Percentiles rank a stretch among this genome's conserved stretches.
Conservation (phyloP, 2,797 vertebrate species). For the Acrocephalus scirpaceus region DNA sequence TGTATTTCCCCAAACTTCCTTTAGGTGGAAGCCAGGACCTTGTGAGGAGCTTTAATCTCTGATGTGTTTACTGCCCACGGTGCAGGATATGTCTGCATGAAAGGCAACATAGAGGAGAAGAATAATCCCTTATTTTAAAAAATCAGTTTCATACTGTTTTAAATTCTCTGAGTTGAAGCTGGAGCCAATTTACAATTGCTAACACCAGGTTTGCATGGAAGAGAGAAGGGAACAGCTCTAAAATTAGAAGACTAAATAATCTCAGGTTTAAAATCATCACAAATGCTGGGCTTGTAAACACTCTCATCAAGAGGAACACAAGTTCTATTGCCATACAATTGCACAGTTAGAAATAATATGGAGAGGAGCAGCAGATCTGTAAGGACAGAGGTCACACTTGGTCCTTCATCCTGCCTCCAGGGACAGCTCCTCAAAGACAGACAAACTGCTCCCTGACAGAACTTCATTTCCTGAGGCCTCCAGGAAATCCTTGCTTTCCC, state of each 20-base stretch:
- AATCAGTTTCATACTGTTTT: background rate
- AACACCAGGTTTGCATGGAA: background rate
- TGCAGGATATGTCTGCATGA: background rate
- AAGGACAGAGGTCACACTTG: background rate
- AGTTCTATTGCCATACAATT: background rate
- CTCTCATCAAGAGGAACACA: background rate
- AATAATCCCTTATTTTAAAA: background rate
- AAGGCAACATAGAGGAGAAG: background rate
- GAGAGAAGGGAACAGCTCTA: background rate
- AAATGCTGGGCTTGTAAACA: constrained; percentile 22
- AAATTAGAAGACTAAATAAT: constrained; percentile 13
- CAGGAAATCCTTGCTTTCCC: constrained; percentile 75
- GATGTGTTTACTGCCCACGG: background rate
- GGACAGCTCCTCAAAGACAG: constrained; percentile 54
- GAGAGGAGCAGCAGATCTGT: background rate
- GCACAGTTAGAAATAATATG: background rate
- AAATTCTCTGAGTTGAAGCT: background rate
- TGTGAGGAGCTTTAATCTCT: background rate
- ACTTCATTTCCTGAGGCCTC: constrained; percentile 76
- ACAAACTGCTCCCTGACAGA: constrained; percentile 77
- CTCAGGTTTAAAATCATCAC: background rate
- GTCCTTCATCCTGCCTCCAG: background rate
- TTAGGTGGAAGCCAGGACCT: background rate
- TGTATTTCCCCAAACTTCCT: background rate
- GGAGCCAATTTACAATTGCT: background rate